Base-by-base conservation (phyloP, 2,113 vertebrate genomes). In the Notothenia coriiceps region DNA sequence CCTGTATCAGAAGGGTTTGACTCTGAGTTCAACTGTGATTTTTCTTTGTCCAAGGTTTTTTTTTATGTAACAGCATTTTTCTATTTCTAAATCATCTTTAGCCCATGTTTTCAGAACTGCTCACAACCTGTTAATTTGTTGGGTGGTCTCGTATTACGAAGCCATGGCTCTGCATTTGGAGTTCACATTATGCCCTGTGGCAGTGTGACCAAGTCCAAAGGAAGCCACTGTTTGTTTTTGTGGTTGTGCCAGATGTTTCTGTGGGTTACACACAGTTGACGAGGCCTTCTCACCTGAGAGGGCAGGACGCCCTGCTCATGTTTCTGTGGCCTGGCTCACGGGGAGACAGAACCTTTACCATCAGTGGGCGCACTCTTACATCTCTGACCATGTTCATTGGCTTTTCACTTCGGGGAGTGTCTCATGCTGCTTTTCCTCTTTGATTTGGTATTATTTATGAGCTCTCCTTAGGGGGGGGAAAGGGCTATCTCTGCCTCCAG, bases 401-500 rank as follows among this genome's bases (percentile, higher is more conserved):
- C 83, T 86, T 83, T 76, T 87, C 83, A 84, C 86, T 81, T 72
- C 68, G 6, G 82, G 80, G 82, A 85, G 56, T 75, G 88, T 77
- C 70, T 88, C 67, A 55, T 78, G 86, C 63, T 74, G 67, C 61
- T 83, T 80, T 74, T 84, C 71, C 82, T 84, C 71, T 93, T 90
- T 93, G 86, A 92, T 92, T 90, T 52, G 14, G 78, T 76, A 71
- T 89, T 88, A 89, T 92, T 91, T 93, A 91, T 89, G 90, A 93
- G 85, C 66, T 88, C 82, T 77, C 60, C n/a, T 40, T 71, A 52
- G 47, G 44, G 64, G 64, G 67, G 50, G 10, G 14, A 60, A 67
- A 64, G 79, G 83, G 59, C 79, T 88, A 73, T 80, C 83, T 87
- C 73, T 87, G 33, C 83, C 82, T 77, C 83, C 78, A 81, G 91